Evolutionary conservation across 2,888 invertebrate genomes (phyloP).

Genomic region (Caenorhabditis zanzibari): DNA sequence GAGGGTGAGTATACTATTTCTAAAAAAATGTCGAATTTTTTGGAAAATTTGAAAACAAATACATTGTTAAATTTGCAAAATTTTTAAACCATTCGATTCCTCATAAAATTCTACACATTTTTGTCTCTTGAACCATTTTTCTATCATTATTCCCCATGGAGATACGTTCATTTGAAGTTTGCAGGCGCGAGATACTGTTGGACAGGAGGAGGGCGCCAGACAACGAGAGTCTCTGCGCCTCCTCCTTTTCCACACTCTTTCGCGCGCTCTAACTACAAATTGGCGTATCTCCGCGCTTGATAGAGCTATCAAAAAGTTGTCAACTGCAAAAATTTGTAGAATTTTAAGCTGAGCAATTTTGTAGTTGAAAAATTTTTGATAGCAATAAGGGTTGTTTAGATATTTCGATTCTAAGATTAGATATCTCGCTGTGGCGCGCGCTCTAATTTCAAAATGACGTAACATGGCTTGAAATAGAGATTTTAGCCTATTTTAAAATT

Average conservation of each 20-base stretch:
- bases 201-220: too few relatives aligned
- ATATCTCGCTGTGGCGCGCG: too few relatives aligned
- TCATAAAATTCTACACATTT: not conserved
- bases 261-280: too few relatives aligned
- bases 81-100: too few relatives aligned
- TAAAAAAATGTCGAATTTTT: not conserved
- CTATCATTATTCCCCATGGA: not conserved
- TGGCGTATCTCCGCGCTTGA: too few relatives aligned
- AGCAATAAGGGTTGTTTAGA: not conserved
- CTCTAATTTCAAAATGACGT: too few relatives aligned
- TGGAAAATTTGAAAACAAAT: not conserved
- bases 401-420: too few relatives aligned
- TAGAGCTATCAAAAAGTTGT: too few relatives aligned
- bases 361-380: not conserved
- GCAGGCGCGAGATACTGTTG: not conserved
- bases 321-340: not conserved
- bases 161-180: not conserved
- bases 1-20: slow-evolving; percentile 61
- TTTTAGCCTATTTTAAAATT: too few relatives aligned
- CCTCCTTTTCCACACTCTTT: too few relatives aligned
- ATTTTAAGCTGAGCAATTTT: not conserved
- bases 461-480: too few relatives aligned
- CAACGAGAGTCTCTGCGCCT: too few relatives aligned
- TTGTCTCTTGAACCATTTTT: not conserved
- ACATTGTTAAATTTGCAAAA: not conserved